These are phyloP conservation scores for Dendrolimus pini DNA, from an alignment of 2,888 invertebrate species.

Conservation along the genomic window DNA sequence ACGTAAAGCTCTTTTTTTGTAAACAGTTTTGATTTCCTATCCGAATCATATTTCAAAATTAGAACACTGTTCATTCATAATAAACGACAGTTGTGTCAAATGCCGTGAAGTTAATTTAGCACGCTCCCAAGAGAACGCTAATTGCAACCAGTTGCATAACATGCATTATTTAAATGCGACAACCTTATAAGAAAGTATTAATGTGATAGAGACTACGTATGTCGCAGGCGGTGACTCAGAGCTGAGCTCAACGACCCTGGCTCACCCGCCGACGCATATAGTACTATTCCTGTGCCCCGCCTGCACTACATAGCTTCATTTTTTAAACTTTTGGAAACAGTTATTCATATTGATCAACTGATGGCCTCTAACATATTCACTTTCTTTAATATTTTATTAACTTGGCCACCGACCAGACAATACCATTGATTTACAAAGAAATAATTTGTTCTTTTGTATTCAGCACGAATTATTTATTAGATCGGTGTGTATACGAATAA, in stretches of 20 bases:
- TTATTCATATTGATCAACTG: slow-evolving; percentile 12
- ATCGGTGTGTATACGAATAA: slow-evolving; percentile 12
- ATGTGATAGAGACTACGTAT: slow-evolving; percentile 64
- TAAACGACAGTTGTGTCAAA: slow-evolving; percentile 5
- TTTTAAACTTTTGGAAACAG: slow-evolving; percentile 19
- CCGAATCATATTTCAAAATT: neutral
- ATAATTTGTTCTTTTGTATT: slow-evolving; percentile 16
- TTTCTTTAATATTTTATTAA: neutral
- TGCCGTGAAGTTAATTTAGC: slow-evolving; percentile 27
- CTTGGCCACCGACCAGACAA: slow-evolving; percentile 16
- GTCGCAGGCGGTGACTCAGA: slow-evolving; percentile 63
- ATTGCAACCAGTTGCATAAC: slow-evolving; percentile 71
- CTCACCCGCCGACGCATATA: slow-evolving; percentile 49
- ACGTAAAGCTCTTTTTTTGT: too few species aligned
- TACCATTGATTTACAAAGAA: slow-evolving; percentile 8
- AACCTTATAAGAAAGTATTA: slow-evolving; percentile 73
- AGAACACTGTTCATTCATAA: neutral
- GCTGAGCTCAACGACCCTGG: slow-evolving; percentile 59
- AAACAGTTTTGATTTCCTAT: neutral
- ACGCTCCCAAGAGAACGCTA: slow-evolving; percentile 47
- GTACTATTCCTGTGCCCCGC: slow-evolving; percentile 50
- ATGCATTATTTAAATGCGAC: slow-evolving; percentile 71
- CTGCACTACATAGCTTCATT: slow-evolving; percentile 49
- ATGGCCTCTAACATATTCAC: slow-evolving; percentile 13
- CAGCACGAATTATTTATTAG: slow-evolving; percentile 15